A percentile compares a stretch with the other conserved stretches of the same genome.
phyloP scores from a whole-genome alignment of 2,797 vertebrate genomes.

The Craterocephalus amniculus region DNA sequence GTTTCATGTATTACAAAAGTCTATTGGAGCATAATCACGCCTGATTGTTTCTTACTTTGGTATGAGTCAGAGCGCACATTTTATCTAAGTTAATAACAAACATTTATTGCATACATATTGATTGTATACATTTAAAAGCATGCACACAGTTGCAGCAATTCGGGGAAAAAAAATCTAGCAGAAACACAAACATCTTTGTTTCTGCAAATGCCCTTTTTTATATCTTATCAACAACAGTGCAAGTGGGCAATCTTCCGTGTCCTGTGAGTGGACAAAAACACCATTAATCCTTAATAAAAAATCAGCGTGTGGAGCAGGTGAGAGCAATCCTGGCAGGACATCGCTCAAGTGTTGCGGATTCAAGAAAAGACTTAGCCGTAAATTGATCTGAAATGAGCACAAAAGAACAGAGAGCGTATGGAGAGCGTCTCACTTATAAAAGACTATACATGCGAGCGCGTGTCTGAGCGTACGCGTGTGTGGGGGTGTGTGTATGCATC shows the following conservation, averaged over 20 bases:
- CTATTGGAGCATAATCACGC: neutral
- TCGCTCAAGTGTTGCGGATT: slow-evolving; percentile 20
- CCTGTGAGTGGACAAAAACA: slow-evolving; percentile 22
- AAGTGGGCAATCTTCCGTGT: neutral
- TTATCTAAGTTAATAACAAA: neutral
- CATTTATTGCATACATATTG: neutral
- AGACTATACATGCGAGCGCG: slow-evolving; percentile 41
- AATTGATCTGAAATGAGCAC: slow-evolving; percentile 70
- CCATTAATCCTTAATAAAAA: slow-evolving; percentile 37
- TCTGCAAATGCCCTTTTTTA: neutral
- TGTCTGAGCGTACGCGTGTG: slow-evolving; percentile 21
- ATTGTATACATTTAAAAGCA: neutral
- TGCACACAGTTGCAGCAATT: neutral
- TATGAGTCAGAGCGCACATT: neutral
- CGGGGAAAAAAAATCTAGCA: neutral
- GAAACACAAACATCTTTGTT: neutral
- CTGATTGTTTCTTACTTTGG: neutral
- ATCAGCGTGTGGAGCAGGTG: slow-evolving; percentile 19
- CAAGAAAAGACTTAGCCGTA: slow-evolving; percentile 39
- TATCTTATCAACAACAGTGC: slow-evolving; percentile 7
- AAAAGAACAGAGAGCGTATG: slow-evolving; percentile 46
- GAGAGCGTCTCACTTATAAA: slow-evolving; percentile 50
- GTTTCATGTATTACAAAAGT: neutral
- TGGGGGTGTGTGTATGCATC: slow-evolving; percentile 60
- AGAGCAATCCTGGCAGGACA: slow-evolving; percentile 29